Evolutionary conservation across 2,888 invertebrate genomes (phyloP), one percentile per base, ranked within the genome.

Genomic region (Erebia aethiops): DNA sequence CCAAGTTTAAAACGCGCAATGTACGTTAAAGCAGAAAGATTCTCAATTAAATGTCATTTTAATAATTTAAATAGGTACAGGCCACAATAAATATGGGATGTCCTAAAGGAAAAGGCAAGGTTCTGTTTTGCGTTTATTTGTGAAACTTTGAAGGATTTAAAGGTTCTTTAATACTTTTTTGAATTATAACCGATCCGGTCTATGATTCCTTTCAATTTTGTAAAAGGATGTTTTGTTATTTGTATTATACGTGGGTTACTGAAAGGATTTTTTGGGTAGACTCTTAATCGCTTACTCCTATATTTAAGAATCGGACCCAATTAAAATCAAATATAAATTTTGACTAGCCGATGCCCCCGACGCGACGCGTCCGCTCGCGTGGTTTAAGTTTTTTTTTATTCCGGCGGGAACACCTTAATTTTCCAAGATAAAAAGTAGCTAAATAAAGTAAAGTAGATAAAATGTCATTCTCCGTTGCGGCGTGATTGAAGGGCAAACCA

Each of bases 91-190:
- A 13, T 41, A 54, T 35, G 35, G 35, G 2, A 18, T 54, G 41
- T 56, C 26, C 18, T 54, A 68, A 52, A 67, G 69, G 69, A 71
- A 72, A 46, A 56, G 67, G 72, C 62, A 74, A 69, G 62, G 64
- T 72, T 71, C 58, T 58, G 65, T 63, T 54, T 66, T 58, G 66
- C 62, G 62, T 66, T 66, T 56, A 18, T 56, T 18, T 49, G 52
- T 61, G 41, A 52, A 26, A 63, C 49, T 66, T 70, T 56, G 66
- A 63, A 54, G 71, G 65, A 69, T 72, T 74, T 74, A 69, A 72
- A 74, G 68, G 26, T 71, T 67, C 66, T 35, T n/a, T 67, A 67
- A 70, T 70, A 61, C 64, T 61, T 71, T 61, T 54, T 74, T 72
- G 51, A 61, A 64, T 57, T 69, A 61, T 63, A 49, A 69, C 58